These are phyloP conservation scores for Salminus brasiliensis DNA, from an alignment of 2,113 vertebrate genomes.

Conservation along the genomic window DNA sequence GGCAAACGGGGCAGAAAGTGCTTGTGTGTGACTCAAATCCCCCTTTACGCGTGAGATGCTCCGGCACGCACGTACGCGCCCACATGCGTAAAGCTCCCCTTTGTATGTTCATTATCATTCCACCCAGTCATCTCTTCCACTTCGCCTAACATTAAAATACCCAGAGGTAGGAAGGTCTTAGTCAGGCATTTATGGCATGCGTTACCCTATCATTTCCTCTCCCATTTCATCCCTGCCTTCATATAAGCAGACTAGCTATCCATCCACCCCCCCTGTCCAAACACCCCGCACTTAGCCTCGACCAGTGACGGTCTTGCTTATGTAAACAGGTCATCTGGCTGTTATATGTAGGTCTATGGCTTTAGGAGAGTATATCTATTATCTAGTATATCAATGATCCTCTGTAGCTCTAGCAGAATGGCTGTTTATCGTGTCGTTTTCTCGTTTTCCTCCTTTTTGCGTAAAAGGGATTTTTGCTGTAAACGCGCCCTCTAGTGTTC, in stretches of 20 bases:
- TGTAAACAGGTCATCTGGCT: not conserved
- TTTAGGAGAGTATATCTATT: no score
- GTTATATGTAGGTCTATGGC: not conserved
- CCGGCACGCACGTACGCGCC: constrained; percentile 6
- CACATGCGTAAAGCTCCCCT: not conserved
- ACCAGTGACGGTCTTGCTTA: not conserved
- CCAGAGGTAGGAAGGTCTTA: not conserved
- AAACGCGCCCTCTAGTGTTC: no score
- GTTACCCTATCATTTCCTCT: not conserved
- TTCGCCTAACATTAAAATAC: not conserved
- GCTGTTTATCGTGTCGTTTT: no score
- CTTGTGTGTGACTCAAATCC: no score
- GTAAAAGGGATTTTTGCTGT: no score
- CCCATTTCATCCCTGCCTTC: not conserved
- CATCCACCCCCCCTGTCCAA: not conserved
- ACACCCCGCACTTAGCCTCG: not conserved
- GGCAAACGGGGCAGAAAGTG: no score
- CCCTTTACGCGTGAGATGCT: constrained; percentile 1
- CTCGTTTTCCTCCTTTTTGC: no score
- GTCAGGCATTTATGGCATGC: not conserved
- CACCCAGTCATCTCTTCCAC: not conserved
- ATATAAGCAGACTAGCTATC: not conserved
- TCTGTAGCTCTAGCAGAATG: no score
- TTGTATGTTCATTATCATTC: not conserved
- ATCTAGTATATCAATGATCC: no score